Evolutionary conservation across 2,797 vertebrate genomes (phyloP), one percentile per base, ranked within the genome.

Genomic region (Rhabdophis nuchalis): DNA sequence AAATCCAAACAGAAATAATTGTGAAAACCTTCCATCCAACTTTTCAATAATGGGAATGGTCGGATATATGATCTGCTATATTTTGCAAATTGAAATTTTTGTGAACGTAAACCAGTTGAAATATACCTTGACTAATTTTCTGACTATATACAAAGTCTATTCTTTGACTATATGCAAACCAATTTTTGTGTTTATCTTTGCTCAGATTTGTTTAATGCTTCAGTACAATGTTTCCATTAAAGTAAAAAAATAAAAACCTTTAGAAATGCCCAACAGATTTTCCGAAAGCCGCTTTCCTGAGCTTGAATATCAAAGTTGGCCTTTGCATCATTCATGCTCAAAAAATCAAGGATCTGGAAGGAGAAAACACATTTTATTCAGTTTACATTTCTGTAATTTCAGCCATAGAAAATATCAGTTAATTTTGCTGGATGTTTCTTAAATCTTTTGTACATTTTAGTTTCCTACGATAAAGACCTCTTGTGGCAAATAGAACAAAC

Each of bases 241-340:
- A 2, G 52, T 85, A 93, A 93, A 58, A 58, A 92, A 90, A 92
- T 89, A 88, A 93, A 14, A 97, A 99, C 99, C 98, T 99, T 99
- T 64, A 99, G 97, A 97, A 99, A 99, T 4, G 98, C 99, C 99
- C 99, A 99, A 0, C 98, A 99, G 89, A 99, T 98, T 97, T 99
- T 99, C 87, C 98, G 98, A 96, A 99, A 99, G 92, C 97, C 98
- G 93, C 97, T 93, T 91, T 98, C 98, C 27, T 98, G 98, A 91
- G 96, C 95, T 95, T 97, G 97, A 91, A 95, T 94, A n/a, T 98
- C 97, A 58, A 96, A 94, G 50, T 96, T 98, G 92, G 97, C 96
- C 97, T 96, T 98, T 82, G 97, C 97, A 98, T 99, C 98, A 95
- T 98, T 98, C 97, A 98, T 98, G 60, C 97, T 98, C 94, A 98